phyloP scores from a whole-genome alignment of 2,888 invertebrate species.

The Biston betularia region DNA sequence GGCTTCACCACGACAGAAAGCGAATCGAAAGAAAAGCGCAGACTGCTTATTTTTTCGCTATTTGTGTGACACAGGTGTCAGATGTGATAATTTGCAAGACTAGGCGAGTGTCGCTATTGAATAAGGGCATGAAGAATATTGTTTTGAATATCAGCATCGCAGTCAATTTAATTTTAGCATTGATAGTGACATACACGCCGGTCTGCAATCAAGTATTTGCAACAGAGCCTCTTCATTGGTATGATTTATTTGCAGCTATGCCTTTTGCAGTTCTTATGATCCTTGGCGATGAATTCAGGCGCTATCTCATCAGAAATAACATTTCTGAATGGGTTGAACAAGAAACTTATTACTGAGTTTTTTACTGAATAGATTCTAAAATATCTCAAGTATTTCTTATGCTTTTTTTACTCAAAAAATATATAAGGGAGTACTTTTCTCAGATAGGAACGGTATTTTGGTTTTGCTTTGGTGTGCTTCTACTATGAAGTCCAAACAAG shows the following conservation, averaged over 20 bases:
- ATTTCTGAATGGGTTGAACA: slow-evolving; percentile 90
- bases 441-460: too few species aligned
- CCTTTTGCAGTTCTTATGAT: slow-evolving; percentile 92
- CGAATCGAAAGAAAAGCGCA: slow-evolving; percentile 90
- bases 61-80: slow-evolving; percentile 92
- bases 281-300: slow-evolving; percentile 90
- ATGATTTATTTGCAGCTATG: slow-evolving; percentile 90
- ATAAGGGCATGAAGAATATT: slow-evolving; percentile 92
- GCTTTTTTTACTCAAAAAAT: too few species aligned
- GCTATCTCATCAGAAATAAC: slow-evolving; percentile 88
- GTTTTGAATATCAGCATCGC: slow-evolving; percentile 87
- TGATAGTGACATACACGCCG: slow-evolving; percentile 89
- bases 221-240: slow-evolving; percentile 89
- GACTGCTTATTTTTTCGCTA: slow-evolving; percentile 92
- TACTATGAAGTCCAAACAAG: too few species aligned
- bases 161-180: slow-evolving; percentile 88
- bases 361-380: background rate
- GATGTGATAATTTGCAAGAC: slow-evolving; percentile 93
- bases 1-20: slow-evolving; percentile 90
- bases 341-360: slow-evolving; percentile 90
- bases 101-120: slow-evolving; percentile 89
- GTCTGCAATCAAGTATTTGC: slow-evolving; percentile 89
- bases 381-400: background rate
- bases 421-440: too few species aligned
- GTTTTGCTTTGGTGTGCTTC: too few species aligned